Evolutionary conservation across 2,113 vertebrate species (phyloP), one percentile per base, ranked within the genome.

Genomic region (Erinaceus europaeus): DNA sequence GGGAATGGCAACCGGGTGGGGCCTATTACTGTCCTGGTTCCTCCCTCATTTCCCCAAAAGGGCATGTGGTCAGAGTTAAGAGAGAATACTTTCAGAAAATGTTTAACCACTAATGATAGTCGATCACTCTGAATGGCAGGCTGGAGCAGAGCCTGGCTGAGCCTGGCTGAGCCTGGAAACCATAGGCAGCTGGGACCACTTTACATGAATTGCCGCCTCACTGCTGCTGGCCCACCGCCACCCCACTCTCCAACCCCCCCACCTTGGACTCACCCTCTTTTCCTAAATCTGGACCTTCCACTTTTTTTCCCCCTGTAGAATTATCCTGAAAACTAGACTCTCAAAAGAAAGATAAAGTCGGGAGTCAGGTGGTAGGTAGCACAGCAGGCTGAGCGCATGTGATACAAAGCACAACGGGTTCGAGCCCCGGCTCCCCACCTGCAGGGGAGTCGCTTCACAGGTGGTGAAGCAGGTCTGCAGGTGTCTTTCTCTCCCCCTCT

Each of bases 141-240:
- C 89, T 93, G 83, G 82, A 89, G 23, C 55, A 7, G 55, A 29
- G 55, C 17, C 53, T n/a, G n/a, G 86, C 27, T 32, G 69, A 27
- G 77, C 80, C 29, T 36, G 88, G 61, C 48, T 76, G 40, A 79
- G 90, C 57, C 74, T 15, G 9, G 8, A 81, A 90, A 75, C 86
- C 88, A 93, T 83, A 80, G 86, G 90, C 94, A 94, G 92, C 94
- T 90, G 92, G 93, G 92, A 93, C 83, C 65, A 71, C 69, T 95
- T 86, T 83, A 64, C 21, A 1, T 38, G 79, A 89, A 88, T 69
- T 61, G 74, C 79, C 9, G 32, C 91, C 80, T 94, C 88, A 67
- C 83, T 29, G 29, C 75, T 57, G 13, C 0, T 3, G 68, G 82
- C 53, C 88, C 82, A 40, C 40, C 4, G 21, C 92, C 69, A 74